Percentiles rank a stretch among this genome's conserved stretches.
Conservation (phyloP, 2,797 vertebrate genomes). For the Epinephelus coioides region DNA sequence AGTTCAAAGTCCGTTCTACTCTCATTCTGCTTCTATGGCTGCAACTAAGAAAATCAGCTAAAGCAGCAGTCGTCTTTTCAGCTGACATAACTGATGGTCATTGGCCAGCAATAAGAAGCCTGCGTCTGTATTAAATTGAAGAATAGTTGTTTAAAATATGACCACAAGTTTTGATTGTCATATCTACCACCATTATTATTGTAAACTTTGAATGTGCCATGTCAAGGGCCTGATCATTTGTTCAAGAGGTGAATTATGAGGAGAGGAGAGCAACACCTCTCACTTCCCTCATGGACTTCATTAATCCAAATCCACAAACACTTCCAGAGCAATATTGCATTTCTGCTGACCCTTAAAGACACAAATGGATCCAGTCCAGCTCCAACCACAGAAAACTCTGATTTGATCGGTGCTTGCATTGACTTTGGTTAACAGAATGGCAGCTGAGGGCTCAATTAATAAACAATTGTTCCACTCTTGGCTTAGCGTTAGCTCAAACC, state of each 20-base stretch:
- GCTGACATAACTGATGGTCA: not conserved
- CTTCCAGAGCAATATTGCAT: not conserved
- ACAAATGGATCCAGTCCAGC: constrained; percentile 1
- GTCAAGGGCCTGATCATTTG: not conserved
- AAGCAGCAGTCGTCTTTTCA: not conserved
- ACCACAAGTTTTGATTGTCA: not conserved
- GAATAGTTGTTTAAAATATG: not conserved
- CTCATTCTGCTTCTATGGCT: not conserved
- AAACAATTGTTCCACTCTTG: constrained; percentile 41
- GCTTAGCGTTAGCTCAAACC: constrained; percentile 39
- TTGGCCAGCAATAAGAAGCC: too few relatives aligned
- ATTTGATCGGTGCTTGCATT: constrained; percentile 13
- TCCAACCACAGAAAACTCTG: not conserved
- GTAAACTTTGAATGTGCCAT: not conserved
- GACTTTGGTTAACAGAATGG: constrained; percentile 28
- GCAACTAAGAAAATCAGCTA: not conserved
- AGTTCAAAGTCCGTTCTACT: too few relatives aligned
- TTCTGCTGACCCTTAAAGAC: constrained; percentile 34
- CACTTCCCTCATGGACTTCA: not conserved
- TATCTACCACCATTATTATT: not conserved
- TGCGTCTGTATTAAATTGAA: not conserved
- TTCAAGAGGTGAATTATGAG: not conserved
- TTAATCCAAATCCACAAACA: not conserved
- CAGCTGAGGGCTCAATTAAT: constrained; percentile 53
- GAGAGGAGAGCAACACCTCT: not conserved